These are phyloP conservation scores for Noctua janthina DNA, from an alignment of 2,888 invertebrate species.

Conservation along the genomic window DNA sequence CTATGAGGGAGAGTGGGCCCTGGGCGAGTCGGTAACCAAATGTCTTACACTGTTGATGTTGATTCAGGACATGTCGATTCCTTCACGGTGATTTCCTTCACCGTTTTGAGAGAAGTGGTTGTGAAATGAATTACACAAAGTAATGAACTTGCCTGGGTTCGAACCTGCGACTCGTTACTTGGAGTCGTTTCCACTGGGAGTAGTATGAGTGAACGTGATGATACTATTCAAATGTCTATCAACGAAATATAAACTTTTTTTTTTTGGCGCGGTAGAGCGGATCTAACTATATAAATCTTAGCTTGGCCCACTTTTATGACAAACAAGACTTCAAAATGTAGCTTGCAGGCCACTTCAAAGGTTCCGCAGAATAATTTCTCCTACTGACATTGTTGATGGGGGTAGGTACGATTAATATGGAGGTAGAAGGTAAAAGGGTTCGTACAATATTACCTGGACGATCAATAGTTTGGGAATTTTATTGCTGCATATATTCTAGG, in stretches of 20 bases:
- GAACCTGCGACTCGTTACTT: not conserved
- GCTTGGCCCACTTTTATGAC: conserved; percentile 11
- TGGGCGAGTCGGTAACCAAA: too few relatives aligned
- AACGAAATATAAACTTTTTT: not conserved
- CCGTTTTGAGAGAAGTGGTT: not conserved
- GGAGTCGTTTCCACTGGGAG: not conserved
- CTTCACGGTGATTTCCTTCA: not conserved
- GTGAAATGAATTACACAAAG: not conserved
- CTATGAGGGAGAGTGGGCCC: not conserved
- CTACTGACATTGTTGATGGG: not conserved
- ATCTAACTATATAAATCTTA: not conserved
- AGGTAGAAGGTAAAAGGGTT: not conserved
- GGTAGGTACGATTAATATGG: not conserved
- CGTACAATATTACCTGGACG: not conserved
- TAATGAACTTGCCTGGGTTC: not conserved
- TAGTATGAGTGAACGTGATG: not conserved
- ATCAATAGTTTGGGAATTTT: not conserved
- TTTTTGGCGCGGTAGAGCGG: not conserved
- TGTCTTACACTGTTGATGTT: not conserved
- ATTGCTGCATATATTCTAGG: not conserved
- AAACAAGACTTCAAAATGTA: conserved; percentile 14
- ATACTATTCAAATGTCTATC: not conserved
- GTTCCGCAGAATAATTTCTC: conserved; percentile 14
- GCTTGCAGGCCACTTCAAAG: conserved; percentile 16
- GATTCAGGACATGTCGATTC: not conserved